Evolutionary conservation across 2,797 vertebrate species (phyloP).

Genomic region (Pelochelys cantorii): DNA sequence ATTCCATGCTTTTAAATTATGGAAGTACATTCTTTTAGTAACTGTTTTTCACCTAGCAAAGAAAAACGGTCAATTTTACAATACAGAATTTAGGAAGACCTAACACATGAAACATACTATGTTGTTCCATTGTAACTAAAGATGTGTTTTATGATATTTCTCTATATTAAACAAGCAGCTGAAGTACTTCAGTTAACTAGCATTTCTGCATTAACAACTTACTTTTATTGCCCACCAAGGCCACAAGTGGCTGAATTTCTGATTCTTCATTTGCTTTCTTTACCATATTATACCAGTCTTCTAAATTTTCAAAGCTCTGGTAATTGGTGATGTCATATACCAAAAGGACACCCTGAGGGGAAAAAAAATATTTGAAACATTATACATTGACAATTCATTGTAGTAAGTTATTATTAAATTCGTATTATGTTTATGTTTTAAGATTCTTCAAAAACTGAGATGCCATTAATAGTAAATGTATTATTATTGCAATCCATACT

Average conservation of each 20-base stretch:
- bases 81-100: background rate
- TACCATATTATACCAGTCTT: constrained; percentile 95
- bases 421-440: background rate
- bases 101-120: background rate
- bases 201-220: constrained; percentile 79
- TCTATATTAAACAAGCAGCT: background rate
- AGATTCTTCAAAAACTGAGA: background rate
- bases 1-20: constrained; percentile 4
- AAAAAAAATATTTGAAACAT: constrained; percentile 58
- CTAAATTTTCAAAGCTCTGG: constrained; percentile 98
- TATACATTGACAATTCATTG: background rate
- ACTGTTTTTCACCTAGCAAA: background rate
- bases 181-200: constrained; percentile 28
- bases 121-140: background rate
- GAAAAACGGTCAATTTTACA: constrained; percentile 3
- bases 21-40: constrained; percentile 5
- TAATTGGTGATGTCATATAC: constrained; percentile 98
- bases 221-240: constrained; percentile 98
- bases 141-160: background rate
- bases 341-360: constrained; percentile 91
- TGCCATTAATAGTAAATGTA: background rate
- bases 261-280: constrained; percentile 96
- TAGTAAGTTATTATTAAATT: background rate
- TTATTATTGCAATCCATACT: background rate
- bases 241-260: constrained; percentile 90